These are phyloP conservation scores for Caenorhabditis drosophilae DNA, from an alignment of 2,888 invertebrate species.

Conservation along the genomic window DNA sequence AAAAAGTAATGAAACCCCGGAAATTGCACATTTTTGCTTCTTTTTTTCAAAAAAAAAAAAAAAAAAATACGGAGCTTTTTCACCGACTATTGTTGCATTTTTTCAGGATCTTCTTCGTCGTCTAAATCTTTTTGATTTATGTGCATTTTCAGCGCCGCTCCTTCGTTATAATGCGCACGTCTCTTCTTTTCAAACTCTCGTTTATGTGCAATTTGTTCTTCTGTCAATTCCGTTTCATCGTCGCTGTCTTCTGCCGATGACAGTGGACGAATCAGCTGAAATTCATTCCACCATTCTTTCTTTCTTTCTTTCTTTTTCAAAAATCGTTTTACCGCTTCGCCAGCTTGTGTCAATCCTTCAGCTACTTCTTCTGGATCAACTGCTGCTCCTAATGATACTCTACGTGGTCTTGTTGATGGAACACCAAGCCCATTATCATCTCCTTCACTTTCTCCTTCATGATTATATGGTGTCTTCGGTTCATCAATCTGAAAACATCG, in stretches of 20 bases:
- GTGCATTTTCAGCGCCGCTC: slow-evolving; percentile 87
- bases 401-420: slow-evolving; percentile 33
- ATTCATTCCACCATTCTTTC: background rate
- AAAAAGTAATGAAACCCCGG: too few species aligned
- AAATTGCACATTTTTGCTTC: too few species aligned
- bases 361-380: slow-evolving; percentile 59
- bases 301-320: background rate
- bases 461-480: slow-evolving; percentile 91
- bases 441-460: slow-evolving; percentile 71
- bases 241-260: slow-evolving; percentile 50
- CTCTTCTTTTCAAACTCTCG: slow-evolving; percentile 84
- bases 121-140: slow-evolving; percentile 81
- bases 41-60: too few species aligned
- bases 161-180: slow-evolving; percentile 97
- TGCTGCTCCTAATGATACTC: slow-evolving; percentile 62
- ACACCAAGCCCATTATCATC: slow-evolving; percentile 62
- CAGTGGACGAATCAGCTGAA: slow-evolving; percentile 9
- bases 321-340: slow-evolving; percentile 1
- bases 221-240: slow-evolving; percentile 54
- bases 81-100: slow-evolving; percentile 6
- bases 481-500: slow-evolving; percentile 76
- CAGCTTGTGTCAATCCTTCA: slow-evolving; percentile 29
- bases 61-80: too few species aligned
- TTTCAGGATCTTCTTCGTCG: slow-evolving; percentile 78
- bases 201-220: slow-evolving; percentile 60